Evolutionary conservation across 2,888 invertebrate species (phyloP), one percentile per base, ranked within the genome.

Genomic region (Nephrotoma guestfalica): DNA sequence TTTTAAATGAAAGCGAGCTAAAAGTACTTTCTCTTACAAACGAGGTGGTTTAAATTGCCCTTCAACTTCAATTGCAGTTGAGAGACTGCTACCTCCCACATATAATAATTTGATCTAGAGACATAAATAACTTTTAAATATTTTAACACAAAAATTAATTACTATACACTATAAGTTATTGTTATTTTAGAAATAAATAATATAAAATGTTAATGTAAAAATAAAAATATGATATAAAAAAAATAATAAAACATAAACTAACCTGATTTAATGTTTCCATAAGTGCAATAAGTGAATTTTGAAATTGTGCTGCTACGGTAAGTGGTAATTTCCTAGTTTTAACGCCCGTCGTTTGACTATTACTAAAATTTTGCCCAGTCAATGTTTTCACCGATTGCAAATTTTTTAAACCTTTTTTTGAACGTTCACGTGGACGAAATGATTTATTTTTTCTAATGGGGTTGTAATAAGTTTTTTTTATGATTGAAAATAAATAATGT

Each of bases 221-320:
- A 84, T 42, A n/a, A 18, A 4, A 71, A 71, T 57, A 13, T 71
- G 6, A 71, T 71, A 0, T 13, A 84, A 6, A 15, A 84, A 45
- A 30, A 45, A 83, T 40, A 45, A 41, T 15, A 51, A 71, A 86
- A 11, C 7, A 3, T 7, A 83, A 45, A 86, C 87, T 87, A 83
- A 89, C 89, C 87, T 97, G 96, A 91, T 97, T 97, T 86, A 99
- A 92, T 0, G 98, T 98, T 89, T 97, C 97, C 98, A 99, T 98
- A 83, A 99, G 93, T 45, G 96, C 95, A 88, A 96, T 96, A 86
- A 99, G 92, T 86, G 98, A 98, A 91, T 96, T 96, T 91, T 98
- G 96, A 92, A 99, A 99, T 92, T 99, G 98, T 13, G 97, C 97
- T 1, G 97, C 96, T 1, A 98, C 98, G 0, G 98, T 98, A 90